Evolutionary conservation across 2,113 vertebrate genomes (phyloP), one percentile per base, ranked within the genome.

Genomic region (Syngnathus scovelli): DNA sequence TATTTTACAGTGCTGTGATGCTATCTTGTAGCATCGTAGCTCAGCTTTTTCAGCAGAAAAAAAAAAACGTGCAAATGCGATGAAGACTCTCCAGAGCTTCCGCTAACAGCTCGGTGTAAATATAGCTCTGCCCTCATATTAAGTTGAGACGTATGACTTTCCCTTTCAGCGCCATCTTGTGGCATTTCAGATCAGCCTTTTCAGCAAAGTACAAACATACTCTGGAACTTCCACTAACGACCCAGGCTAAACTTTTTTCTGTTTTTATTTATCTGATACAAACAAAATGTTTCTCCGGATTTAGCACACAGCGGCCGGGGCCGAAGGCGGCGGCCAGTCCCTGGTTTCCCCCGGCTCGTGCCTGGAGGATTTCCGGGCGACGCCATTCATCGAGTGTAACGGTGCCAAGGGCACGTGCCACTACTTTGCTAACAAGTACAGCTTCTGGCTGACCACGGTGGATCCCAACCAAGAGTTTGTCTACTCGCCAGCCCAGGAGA

Each of bases 351-450:
- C 97, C 0, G 97, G 96, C 0, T 99, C 97, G 36, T 99, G 96
- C 73, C 89, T 99, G 68, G 94, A 98, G 77, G 95, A 98, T 73
- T 99, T 99, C 86, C 91, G 94, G 0, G 92, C 95, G 0, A 97
- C 95, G 1, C 96, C 96, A 0, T 98, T 98, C 90, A 98, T 99
- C 0, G 97, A 99, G 76, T 98, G 97, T 90, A 96, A 92, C 0
- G 96, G 97, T 0, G 94, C 92, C 6, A 88, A 88, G 9, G 96
- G 96, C 1, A 94, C 93, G 0, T 98, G 97, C 86, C 94, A 98
- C 72, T 99, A 95, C 90, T 98, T 98, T 18, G 93, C 94, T 77
- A 98, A 95, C 83, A 96, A 98, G 64, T 96, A 94, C 91, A 99
- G 97, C 88, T 99, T 98, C 92, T 98, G 96, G 97, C 91, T 97